Conservation (phyloP, 2,113 vertebrate genomes). For the Apaloderma vittatum region DNA sequence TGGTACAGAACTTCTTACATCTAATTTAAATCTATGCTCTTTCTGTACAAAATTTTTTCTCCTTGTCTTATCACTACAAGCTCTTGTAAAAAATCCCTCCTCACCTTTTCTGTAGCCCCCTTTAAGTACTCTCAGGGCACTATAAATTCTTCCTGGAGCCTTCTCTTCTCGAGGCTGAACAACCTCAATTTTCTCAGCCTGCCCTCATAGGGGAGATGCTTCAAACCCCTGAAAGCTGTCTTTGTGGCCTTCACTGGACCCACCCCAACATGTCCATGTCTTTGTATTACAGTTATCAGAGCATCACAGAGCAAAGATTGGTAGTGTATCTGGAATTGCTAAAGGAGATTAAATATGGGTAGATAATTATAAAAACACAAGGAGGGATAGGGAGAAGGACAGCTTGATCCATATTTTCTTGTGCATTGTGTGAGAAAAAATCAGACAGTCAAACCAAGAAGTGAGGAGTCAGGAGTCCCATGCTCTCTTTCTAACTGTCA, state of each 20-base stretch:
- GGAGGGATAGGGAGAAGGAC: not conserved
- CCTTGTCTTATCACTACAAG: no score
- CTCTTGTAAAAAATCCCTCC: not conserved
- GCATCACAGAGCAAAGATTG: not conserved
- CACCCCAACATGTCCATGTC: not conserved
- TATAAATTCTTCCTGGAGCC: no score
- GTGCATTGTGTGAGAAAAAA: not conserved
- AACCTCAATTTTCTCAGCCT: not conserved
- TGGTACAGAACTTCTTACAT: not conserved
- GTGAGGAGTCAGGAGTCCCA: not conserved
- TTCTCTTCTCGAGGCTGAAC: not conserved
- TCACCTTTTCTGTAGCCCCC: not conserved
- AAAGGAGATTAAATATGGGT: not conserved
- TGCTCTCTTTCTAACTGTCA: not conserved
- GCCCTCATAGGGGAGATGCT: not conserved
- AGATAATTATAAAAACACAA: not conserved
- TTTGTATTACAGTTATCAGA: not conserved
- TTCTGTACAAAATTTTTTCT: not conserved
- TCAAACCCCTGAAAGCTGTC: not conserved
- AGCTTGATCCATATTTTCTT: not conserved
- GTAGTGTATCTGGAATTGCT: not conserved
- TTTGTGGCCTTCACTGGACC: not conserved
- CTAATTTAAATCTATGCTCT: not conserved
- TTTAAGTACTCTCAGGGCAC: no score
- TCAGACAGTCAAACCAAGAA: not conserved